Percentiles rank a stretch among this genome's conserved stretches.
Evolutionary conservation across 2,888 invertebrate genomes (phyloP).

Genomic region (Phorcus lineatus): DNA sequence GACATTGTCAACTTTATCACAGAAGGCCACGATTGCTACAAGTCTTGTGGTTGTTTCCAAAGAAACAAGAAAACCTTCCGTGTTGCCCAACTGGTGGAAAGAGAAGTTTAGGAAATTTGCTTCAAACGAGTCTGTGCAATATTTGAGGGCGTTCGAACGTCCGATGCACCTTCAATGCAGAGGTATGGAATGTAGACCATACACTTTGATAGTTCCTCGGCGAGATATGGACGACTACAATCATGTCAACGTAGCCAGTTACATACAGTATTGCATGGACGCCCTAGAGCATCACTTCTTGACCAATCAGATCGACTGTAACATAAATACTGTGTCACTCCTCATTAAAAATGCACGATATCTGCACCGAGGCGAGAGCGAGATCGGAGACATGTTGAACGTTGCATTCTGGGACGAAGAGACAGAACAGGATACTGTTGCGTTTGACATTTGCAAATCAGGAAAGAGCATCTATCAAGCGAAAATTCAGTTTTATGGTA

Average conservation of each 20-base stretch:
- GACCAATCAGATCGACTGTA: background rate
- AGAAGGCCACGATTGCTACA: background rate
- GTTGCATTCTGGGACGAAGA: background rate
- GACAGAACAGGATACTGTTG: background rate
- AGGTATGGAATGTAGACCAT: background rate
- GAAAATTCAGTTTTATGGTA: background rate
- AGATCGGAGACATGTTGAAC: background rate
- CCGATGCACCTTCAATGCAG: background rate
- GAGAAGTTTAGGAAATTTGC: background rate
- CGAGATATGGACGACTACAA: background rate
- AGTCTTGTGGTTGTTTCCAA: background rate
- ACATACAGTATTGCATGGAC: background rate
- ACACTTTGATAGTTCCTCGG: background rate
- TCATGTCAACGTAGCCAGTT: background rate
- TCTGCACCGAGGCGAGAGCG: background rate
- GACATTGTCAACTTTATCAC: background rate
- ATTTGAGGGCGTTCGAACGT: background rate
- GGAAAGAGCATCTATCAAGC: background rate
- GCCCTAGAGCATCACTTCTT: background rate
- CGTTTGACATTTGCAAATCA: background rate
- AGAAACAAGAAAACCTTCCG: background rate
- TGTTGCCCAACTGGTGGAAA: background rate
- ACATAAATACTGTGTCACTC: background rate
- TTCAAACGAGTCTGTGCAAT: background rate
- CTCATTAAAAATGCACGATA: background rate